Base-by-base conservation (phyloP, 2,888 invertebrate genomes). In the Lymantria monacha region DNA sequence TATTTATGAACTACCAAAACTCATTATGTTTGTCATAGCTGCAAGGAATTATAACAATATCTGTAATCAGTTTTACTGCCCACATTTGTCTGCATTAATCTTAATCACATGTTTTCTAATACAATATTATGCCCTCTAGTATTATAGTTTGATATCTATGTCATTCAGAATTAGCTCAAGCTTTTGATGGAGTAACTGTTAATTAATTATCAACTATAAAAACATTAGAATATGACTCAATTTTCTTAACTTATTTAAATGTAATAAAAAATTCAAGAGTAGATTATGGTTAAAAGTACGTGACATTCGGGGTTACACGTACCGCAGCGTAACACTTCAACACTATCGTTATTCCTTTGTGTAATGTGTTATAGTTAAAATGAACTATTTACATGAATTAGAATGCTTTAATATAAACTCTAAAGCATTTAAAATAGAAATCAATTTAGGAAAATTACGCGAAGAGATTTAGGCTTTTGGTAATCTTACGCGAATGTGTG, bases 241-340 rank as follows among this genome's bases (percentile, higher is more conserved):
- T 59, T 67, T 72, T 41, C 49, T 59, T 58, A 67, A 60, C 14
- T 37, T 49, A 59, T 60, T 57, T 53, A 33, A 42, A 57, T 57
- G 10, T 48, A 48, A 53, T 65, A 66, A 70, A 80, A 81, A 82
- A 76, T 66, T 70, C 69, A 73, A 74, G 62, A 71, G 71, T 75
- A 75, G 70, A 70, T 77, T 74, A 74, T 68, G 59, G 59, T 51
- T 67, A 68, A 69, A 70, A 61, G 63, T 80, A 83, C 83, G 83
- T 84, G 83, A 81, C 81, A 81, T 76, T 80, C 76, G 76, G 69
- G 70, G 73, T 72, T 76, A 79, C 83, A 86, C 86, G 85, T 85
- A 84, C 75, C 59, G 53, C 70, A 59, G 68, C 71, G 79, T 80
- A 82, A 83, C 75, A 76, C 74, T 77, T 77, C 66, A 72, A 72